Conservation (phyloP, 2,113 vertebrate genomes). For the Anser cygnoides region DNA sequence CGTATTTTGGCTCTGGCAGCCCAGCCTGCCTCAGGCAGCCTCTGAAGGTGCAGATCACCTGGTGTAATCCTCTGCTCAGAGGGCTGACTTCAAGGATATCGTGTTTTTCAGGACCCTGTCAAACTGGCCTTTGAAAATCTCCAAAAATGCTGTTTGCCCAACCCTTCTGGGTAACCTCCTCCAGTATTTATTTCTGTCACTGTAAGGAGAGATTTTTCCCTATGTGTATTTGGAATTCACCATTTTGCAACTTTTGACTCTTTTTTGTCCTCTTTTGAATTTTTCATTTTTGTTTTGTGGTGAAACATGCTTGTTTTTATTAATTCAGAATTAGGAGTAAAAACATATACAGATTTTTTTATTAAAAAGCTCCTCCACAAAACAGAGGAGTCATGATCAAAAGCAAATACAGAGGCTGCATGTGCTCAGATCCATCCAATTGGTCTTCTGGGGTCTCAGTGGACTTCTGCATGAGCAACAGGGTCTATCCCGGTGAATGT, state of each 20-base stretch:
- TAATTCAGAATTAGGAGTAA: not conserved
- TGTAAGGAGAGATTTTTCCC: not conserved
- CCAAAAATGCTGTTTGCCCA: fast-evolving
- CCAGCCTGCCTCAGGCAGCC: not conserved
- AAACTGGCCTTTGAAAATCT: not conserved
- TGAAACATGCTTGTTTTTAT: too few relatives aligned
- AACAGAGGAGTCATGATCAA: not conserved
- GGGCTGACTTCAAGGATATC: too few relatives aligned
- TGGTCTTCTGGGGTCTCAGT: not conserved
- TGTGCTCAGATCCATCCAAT: fast-evolving
- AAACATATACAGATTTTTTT: not conserved
- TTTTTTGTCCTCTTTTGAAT: not conserved
- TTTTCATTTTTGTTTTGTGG: not conserved
- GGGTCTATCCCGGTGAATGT: not conserved
- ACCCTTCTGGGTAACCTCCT: not conserved
- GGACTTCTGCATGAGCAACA: fast-evolving
- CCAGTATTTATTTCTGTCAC: not conserved
- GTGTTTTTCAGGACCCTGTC: not conserved
- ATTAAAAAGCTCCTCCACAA: not conserved
- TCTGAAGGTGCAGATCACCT: not conserved
- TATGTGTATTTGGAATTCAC: not conserved
- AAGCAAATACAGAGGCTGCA: not conserved
- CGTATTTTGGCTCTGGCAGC: not conserved
- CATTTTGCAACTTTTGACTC: not conserved
- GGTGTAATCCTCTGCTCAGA: not conserved